These are phyloP conservation scores for Epiblema foenella DNA, from an alignment of 2,888 invertebrate genomes.

Conservation along the genomic window DNA sequence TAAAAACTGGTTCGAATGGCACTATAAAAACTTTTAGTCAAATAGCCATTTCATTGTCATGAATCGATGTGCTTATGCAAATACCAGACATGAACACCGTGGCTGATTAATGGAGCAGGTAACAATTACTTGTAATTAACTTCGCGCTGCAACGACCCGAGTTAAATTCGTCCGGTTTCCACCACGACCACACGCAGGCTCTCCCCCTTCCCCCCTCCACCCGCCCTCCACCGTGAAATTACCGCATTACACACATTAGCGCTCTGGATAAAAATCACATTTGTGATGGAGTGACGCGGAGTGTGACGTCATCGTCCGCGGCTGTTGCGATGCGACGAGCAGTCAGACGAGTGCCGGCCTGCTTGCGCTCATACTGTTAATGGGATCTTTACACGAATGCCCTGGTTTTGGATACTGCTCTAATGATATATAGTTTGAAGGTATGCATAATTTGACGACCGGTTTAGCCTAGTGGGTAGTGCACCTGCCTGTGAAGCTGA, in stretches of 20 bases:
- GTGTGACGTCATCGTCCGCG: slow-evolving; percentile 9
- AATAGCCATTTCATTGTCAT: background rate
- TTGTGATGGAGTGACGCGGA: slow-evolving; percentile 24
- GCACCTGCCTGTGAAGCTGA: too few relatives aligned
- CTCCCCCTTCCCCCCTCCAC: background rate
- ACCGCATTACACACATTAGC: slow-evolving; percentile 39
- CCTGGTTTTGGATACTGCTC: too few relatives aligned
- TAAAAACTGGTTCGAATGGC: too few relatives aligned
- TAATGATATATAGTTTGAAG: too few relatives aligned
- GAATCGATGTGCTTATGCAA: slow-evolving; percentile 7
- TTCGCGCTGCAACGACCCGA: background rate
- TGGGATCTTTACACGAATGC: background rate
- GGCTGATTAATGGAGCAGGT: background rate
- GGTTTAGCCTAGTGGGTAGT: too few relatives aligned
- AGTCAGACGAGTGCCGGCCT: background rate
- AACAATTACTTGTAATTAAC: slow-evolving; percentile 1
- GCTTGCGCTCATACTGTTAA: background rate
- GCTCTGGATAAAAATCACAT: slow-evolving; percentile 22
- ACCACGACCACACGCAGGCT: slow-evolving; percentile 19
- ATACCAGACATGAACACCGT: background rate
- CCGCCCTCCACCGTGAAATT: slow-evolving; percentile 33
- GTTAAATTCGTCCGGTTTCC: slow-evolving; percentile 4
- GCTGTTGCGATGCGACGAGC: background rate
- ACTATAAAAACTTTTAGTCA: too few relatives aligned
- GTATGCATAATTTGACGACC: too few relatives aligned